Evolutionary conservation across 2,797 vertebrate genomes (phyloP).

Genomic region (Coranthus polyacanthus): DNA sequence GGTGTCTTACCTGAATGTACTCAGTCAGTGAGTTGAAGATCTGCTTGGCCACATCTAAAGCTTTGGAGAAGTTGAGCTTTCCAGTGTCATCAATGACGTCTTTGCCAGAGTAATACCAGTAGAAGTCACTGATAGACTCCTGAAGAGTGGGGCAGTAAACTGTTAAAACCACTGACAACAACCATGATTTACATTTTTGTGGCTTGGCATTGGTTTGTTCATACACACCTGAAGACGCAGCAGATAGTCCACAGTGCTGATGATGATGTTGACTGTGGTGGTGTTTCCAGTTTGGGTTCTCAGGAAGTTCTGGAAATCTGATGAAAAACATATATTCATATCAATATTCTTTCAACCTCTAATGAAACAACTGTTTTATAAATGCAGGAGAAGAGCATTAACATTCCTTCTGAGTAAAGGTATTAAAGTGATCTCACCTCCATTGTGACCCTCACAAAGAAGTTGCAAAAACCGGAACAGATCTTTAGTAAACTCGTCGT

Average conservation of each 20-base stretch:
- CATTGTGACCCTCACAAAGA: slow-evolving; percentile 98
- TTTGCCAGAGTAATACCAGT: slow-evolving; percentile 99
- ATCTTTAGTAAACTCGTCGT: slow-evolving; percentile 98
- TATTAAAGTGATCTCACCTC: slow-evolving; percentile 84
- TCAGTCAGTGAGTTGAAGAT: slow-evolving; percentile 99
- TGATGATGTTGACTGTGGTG: slow-evolving; percentile 98
- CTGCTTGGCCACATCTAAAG: slow-evolving; percentile 94
- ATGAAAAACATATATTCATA: background rate
- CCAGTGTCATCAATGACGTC: slow-evolving; percentile 95
- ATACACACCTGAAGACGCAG: slow-evolving; percentile 93
- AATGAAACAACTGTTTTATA: no score
- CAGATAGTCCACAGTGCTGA: slow-evolving; percentile 98
- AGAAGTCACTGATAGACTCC: slow-evolving; percentile 99
- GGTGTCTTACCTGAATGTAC: slow-evolving; percentile 93
- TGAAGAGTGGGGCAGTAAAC: slow-evolving; percentile 56
- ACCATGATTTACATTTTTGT: background rate
- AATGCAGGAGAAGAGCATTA: background rate
- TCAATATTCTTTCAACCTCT: background rate
- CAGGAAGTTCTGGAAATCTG: slow-evolving; percentile 99
- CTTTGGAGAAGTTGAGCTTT: slow-evolving; percentile 95
- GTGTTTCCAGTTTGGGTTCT: slow-evolving; percentile 99
- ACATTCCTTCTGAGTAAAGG: background rate
- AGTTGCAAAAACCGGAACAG: slow-evolving; percentile 99
- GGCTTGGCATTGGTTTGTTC: background rate
- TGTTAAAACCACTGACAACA: background rate